Evolutionary conservation across 92 coral and sea anemone species (phyloP).

Genomic region (Isaurus tuberculatus): DNA sequence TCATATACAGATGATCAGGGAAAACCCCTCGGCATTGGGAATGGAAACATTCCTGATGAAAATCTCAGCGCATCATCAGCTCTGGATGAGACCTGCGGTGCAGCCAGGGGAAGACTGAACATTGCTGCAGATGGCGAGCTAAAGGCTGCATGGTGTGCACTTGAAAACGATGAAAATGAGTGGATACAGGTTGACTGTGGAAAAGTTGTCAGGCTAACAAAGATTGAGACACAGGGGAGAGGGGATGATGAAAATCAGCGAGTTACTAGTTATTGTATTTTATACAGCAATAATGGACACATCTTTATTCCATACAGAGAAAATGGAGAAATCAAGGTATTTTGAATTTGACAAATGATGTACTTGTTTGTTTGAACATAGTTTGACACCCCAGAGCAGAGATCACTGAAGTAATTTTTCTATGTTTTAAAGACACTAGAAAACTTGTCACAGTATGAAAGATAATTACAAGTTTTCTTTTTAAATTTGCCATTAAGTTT

Average conservation of each 20-base stretch:
- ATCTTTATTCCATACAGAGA: constrained; percentile 66
- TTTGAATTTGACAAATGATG: no score
- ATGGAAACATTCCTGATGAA: constrained; percentile 70
- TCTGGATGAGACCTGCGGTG: constrained; percentile 74
- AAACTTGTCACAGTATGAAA: no score
- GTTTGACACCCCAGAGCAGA: no score
- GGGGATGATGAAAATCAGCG: constrained; percentile 71
- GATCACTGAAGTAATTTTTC: no score
- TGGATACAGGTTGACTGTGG: constrained; percentile 89
- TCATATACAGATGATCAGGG: background rate
- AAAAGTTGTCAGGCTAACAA: constrained; percentile 59
- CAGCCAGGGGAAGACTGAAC: constrained; percentile 77
- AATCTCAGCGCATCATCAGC: constrained; percentile 80
- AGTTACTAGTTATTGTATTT: constrained; percentile 70
- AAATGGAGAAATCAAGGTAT: constrained; percentile 62
- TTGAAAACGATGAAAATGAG: constrained; percentile 74
- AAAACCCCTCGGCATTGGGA: constrained; percentile 77
- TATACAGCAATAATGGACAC: constrained; percentile 76
- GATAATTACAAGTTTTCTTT: no score
- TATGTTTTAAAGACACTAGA: no score
- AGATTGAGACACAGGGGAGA: constrained; percentile 74
- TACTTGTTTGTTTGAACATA: no score
- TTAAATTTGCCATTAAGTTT: no score
- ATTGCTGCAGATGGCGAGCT: constrained; percentile 71
- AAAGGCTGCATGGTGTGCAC: constrained; percentile 86